phyloP scores from a whole-genome alignment of 1,140 invertebrate genomes.

The Akabosia matsudoensis region DNA sequence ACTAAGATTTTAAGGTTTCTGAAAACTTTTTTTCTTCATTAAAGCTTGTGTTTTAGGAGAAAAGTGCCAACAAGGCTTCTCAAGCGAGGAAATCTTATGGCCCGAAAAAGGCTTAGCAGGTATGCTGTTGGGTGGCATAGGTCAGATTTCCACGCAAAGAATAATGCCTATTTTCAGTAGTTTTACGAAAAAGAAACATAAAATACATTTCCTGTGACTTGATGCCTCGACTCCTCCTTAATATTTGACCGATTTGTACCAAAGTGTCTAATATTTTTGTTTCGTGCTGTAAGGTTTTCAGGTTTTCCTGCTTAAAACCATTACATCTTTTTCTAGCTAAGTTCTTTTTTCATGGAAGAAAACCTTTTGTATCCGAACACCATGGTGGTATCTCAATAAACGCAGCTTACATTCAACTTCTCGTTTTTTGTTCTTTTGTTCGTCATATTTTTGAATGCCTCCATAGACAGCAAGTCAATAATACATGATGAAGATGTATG shows the following conservation, averaged over 20 bases:
- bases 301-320: background rate
- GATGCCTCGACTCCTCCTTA: slow-evolving; percentile 15
- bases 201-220: slow-evolving; percentile 13
- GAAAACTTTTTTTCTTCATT: too few species aligned
- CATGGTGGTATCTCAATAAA: slow-evolving; percentile 1
- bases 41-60: too few species aligned
- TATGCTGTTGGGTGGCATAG: slow-evolving; percentile 9
- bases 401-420: background rate
- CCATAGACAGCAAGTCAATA: background rate
- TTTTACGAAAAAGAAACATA: background rate
- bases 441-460: background rate
- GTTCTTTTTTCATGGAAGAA: too few species aligned
- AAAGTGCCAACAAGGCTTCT: too few species aligned
- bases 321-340: too few species aligned
- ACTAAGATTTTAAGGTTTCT: too few species aligned
- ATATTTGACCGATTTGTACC: slow-evolving; percentile 22
- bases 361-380: background rate
- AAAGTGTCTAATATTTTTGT: background rate
- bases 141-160: slow-evolving; percentile 23
- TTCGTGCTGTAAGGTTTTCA: too few species aligned
- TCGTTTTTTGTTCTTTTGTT: background rate
- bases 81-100: too few species aligned
- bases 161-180: slow-evolving; percentile 1
- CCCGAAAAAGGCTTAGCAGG: slow-evolving; percentile 11
- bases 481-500: background rate